These are phyloP conservation scores for Epinephelus lanceolatus DNA, from an alignment of 2,113 vertebrate genomes.

Conservation along the genomic window DNA sequence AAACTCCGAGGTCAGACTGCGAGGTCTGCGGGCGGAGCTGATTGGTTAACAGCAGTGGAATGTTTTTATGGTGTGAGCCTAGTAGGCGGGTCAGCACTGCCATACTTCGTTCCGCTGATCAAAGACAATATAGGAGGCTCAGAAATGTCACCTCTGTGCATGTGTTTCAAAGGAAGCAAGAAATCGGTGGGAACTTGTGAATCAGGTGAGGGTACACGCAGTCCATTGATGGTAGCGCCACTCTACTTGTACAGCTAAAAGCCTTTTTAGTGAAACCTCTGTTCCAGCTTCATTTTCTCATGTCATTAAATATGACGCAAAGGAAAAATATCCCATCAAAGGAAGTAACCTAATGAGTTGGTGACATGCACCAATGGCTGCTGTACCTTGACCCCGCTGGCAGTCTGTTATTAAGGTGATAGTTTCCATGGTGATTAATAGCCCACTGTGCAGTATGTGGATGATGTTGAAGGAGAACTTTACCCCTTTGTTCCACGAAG, in stretches of 20 bases:
- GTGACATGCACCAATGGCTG: slow-evolving; percentile 40
- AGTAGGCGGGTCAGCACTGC: slow-evolving; percentile 48
- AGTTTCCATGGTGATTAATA: slow-evolving; percentile 70
- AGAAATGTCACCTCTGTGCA: slow-evolving; percentile 61
- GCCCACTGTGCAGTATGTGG: slow-evolving; percentile 13
- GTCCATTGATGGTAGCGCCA: not conserved
- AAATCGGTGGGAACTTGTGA: not conserved
- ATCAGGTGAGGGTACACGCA: not conserved
- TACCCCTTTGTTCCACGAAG: slow-evolving; percentile 48
- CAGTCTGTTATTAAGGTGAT: slow-evolving; percentile 47
- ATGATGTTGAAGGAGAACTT: slow-evolving; percentile 54
- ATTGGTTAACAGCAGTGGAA: slow-evolving; percentile 66
- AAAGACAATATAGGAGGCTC: slow-evolving; percentile 55
- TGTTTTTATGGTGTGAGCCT: slow-evolving; percentile 67
- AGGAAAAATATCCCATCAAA: slow-evolving; percentile 22
- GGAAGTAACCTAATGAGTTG: slow-evolving; percentile 17
- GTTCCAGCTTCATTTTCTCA: slow-evolving; percentile 4
- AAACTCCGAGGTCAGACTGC: slow-evolving; percentile 10
- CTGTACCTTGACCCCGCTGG: slow-evolving; percentile 63
- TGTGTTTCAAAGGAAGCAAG: not conserved
- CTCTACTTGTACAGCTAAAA: not conserved
- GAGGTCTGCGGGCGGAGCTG: slow-evolving; percentile 40
- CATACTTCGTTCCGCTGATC: slow-evolving; percentile 53
- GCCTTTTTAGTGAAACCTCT: not conserved
- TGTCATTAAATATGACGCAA: slow-evolving; percentile 26